Evolutionary conservation across 1,140 invertebrate genomes (phyloP), one percentile per base, ranked within the genome.

Genomic region (Vanessa atalanta): DNA sequence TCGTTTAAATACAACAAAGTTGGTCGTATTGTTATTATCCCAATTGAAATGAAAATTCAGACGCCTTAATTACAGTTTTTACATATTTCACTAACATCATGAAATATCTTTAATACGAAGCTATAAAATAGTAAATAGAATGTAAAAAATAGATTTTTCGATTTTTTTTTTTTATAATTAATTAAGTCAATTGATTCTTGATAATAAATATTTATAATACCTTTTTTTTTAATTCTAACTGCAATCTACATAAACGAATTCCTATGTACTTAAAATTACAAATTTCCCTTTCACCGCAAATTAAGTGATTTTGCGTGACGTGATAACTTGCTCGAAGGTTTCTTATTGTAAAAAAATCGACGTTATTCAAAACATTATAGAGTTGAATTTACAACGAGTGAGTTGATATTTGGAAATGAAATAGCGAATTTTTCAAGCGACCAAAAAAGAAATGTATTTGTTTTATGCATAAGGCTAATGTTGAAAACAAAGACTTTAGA

Each of bases 271-370:
- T 53, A 65, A 75, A 75, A 75, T 77, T 76, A 70, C 53, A 75
- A 70, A 79, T 78, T 79, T 75, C 79, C 43, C 72, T 50, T 65
- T 69, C 73, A 68, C 79, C 79, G 72, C 70, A 76, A 82, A 82
- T 82, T 70, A 77, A 82, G 80, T 80, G 76, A 80, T 80, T 79
- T 82, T 78, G 67, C 74, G 72, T 80, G 78, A 53, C 66, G 67
- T 68, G 69, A 76, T 68, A 76, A 67, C 74, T 15, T 20, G 16
- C 70, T 70, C 65, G 74, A 72, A 71, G 67, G 48, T 71, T 75
- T 66, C 50, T 55, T 23, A 61, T 55, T 51, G 26, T 13, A 15
- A 7, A 57, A 76, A 68, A 63, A 53, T 26, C 3, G 31, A 68
- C 70, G 16, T 64, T 76, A 64, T 16, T 14, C 0, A 1, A 0